phyloP scores from a whole-genome alignment of 2,888 invertebrate genomes.

The Subacronicta megacephala region DNA sequence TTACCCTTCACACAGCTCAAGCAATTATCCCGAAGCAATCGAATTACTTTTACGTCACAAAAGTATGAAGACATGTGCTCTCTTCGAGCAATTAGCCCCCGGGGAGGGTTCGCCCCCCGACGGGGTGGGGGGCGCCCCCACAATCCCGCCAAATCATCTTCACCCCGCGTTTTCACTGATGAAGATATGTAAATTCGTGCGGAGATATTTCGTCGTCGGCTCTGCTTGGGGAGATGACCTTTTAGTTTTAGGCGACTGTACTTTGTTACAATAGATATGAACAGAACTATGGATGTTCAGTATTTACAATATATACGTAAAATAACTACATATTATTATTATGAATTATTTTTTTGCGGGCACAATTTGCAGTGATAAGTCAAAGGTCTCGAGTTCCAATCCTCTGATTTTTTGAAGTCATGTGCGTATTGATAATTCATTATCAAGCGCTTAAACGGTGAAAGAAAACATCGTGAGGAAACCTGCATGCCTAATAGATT shows the following conservation, averaged over 20 bases:
- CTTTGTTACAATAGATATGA: constrained; percentile 21
- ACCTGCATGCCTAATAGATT: too few relatives aligned
- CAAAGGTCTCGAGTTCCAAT: too few relatives aligned
- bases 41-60: constrained; percentile 82
- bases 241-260: constrained; percentile 49
- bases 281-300: not conserved
- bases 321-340: too few relatives aligned
- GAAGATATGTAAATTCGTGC: constrained; percentile 85
- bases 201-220: constrained; percentile 70
- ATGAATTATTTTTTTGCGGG: too few relatives aligned
- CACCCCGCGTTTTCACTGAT: constrained; percentile 82
- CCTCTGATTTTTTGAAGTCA: too few relatives aligned
- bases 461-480: too few relatives aligned
- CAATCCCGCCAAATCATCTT: constrained; percentile 84
- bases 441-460: too few relatives aligned
- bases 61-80: constrained; percentile 82
- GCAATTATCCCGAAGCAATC: constrained; percentile 83
- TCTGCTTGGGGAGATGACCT: constrained; percentile 52
- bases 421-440: too few relatives aligned
- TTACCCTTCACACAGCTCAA: constrained; percentile 40
- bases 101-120: constrained; percentile 48
- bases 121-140: constrained; percentile 60
- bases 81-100: constrained; percentile 76
- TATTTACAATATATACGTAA: too few relatives aligned
- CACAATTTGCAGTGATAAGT: too few relatives aligned